Percentiles rank a stretch among this genome's conserved stretches.
Evolutionary conservation across 2,797 vertebrate species (phyloP).

Genomic region (Erithacus rubecula): DNA sequence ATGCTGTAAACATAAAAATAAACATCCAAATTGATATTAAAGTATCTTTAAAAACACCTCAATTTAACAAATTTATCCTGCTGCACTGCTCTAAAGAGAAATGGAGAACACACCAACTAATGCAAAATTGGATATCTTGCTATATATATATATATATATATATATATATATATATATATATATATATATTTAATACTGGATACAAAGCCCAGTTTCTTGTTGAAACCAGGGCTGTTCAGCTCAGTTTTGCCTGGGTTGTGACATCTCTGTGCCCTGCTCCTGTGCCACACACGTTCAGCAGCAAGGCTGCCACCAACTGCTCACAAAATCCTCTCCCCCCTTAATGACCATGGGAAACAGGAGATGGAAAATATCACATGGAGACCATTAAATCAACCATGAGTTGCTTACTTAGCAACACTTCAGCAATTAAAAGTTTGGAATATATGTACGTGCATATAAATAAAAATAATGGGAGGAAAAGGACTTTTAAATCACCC

Average conservation of each 20-base stretch:
- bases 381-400: neutral
- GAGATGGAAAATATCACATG: neutral
- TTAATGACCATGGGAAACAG: neutral
- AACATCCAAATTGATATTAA: neutral
- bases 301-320: neutral
- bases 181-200: fast-evolving
- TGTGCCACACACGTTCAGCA: neutral
- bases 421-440: neutral
- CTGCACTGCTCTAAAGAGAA: neutral
- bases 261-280: neutral
- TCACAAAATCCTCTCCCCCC: neutral
- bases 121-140: neutral
- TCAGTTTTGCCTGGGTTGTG: neutral
- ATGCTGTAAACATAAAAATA: neutral
- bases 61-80: neutral
- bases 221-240: neutral
- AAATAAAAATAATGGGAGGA: neutral
- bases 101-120: fast-evolving
- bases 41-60: neutral
- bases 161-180: too few relatives aligned
- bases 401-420: neutral
- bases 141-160: too few relatives aligned
- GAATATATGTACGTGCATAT: neutral
- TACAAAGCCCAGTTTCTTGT: neutral
- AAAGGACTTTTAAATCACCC: neutral